Evolutionary conservation across 2,888 invertebrate genomes (phyloP).

Genomic region (Drosophila greeni): DNA sequence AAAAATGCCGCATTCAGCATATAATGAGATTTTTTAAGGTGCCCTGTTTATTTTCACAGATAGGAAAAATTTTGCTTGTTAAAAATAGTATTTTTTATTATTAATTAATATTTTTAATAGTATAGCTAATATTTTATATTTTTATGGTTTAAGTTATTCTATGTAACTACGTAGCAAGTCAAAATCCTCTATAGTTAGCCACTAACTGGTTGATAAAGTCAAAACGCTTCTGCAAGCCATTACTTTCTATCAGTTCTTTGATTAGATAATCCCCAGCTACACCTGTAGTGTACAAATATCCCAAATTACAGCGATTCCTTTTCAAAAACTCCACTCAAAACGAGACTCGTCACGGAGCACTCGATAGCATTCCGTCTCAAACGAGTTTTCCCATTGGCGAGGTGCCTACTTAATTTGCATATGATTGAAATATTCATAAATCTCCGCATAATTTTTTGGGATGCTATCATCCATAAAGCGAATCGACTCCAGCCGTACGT

Average conservation of each 20-base stretch:
- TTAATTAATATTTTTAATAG: background rate
- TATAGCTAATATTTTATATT: background rate
- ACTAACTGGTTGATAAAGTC: background rate
- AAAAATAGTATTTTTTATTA: background rate
- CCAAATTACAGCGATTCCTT: slow-evolving; percentile 3
- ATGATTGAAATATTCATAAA: slow-evolving; percentile 45
- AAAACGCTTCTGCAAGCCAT: no score
- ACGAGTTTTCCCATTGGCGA: slow-evolving; percentile 28
- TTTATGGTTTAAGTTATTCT: no score
- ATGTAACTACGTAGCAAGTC: no score
- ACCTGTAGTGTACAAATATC: background rate
- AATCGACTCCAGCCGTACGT: slow-evolving; percentile 28
- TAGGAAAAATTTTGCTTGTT: background rate
- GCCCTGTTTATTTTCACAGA: background rate
- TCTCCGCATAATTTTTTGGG: slow-evolving; percentile 43
- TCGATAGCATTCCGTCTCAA: slow-evolving; percentile 18
- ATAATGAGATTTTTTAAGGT: background rate
- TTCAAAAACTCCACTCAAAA: slow-evolving; percentile 13
- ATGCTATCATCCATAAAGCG: slow-evolving; percentile 22
- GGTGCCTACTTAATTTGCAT: slow-evolving; percentile 54
- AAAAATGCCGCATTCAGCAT: background rate
- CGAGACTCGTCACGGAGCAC: background rate
- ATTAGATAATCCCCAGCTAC: slow-evolving; percentile 9
- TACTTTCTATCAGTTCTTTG: background rate
- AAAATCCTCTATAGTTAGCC: background rate